Base-by-base conservation (phyloP, 2,113 vertebrate species). In the Scatophagus argus region DNA sequence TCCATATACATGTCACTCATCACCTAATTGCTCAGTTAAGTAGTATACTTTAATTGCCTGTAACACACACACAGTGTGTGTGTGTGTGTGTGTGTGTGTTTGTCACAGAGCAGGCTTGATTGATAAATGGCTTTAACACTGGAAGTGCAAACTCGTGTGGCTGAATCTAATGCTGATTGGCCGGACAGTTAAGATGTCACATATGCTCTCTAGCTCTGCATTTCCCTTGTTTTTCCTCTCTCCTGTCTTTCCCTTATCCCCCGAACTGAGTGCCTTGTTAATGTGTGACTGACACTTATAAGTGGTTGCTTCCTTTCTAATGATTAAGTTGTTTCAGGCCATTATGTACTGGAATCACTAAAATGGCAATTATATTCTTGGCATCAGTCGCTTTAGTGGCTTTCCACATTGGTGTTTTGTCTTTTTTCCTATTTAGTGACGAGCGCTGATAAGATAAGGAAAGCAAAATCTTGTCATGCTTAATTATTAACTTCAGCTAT, bases 21-120 rank as follows among this genome's bases (percentile, higher is more conserved):
- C 61, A 58, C 47, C 44, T 86, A 87, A 86, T 79, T 81, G 72
- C 74, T 83, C 70, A 74, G 55, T 64, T 87, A 44, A 60, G 79
- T 44, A 64, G 74, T 84, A 82, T 65, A 73, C 76, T 67, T 77
- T 39, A 79, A 90, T 87, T 89, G 87, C 60, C 51, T 31, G 59
- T 43, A 69, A 36, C 68, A 54, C 56, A 44, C 32, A 34, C 55
- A 25, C 36, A 49, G 5, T 13, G 38, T 16, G 39, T 13, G 39
- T 3, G 39, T 14, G 39, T n/a, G 5, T 13, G 38, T 16, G 39
- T 13, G 39, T 3, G 39, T 14, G 39, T n/a, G 23, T 69, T 80
- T 79, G 69, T 85, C 49, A 81, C 67, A 65, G 52, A 71, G n/a
- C 60, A 39, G 73, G 63, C 38, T 6, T 19, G 36, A 64, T 56